Base-by-base conservation (phyloP, 2,888 invertebrate species). In the Paralinhomoeus sp. region DNA sequence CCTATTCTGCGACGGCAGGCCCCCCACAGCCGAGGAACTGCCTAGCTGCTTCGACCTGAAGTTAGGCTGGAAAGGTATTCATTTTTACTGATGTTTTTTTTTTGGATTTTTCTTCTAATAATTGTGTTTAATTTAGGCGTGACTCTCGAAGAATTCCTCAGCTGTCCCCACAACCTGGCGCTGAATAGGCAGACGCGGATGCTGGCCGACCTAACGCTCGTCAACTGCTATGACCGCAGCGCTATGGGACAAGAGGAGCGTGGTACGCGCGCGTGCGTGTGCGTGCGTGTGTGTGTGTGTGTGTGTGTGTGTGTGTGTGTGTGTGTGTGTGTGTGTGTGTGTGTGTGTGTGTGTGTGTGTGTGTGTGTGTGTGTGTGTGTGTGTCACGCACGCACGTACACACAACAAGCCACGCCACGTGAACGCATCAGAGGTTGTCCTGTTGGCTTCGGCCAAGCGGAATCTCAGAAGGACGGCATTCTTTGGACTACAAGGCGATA, bases 161-260 rank as follows among this genome's bases (percentile, higher is more conserved):
- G 73, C 27, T 97, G 97, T 63, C 76, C 78, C 5, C 77, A 79
- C 64, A 97, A 97, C 71, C 71, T 97, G 61, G 97, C 91, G 21
- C 78, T 77, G 59, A 93, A 99, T 67, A 60, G 97, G 50, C 93
- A 93, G 69, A 91, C 93, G 2, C 73, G 93, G 53, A 99, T 97
- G 97, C 65, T 97, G 57, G 83, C 93, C 18, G 87, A 97, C 70
- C 71, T 97, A 51, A 80, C 82, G 46, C 72, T 89, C 41, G 79
- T 93, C 34, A 84, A 85, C 45, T 97, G 97, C 68, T 97, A 97
- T 68, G 83, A 91, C 50, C 20, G 51, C 43, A 34, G 33, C 12
- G 24, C 44, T 20, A 49, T 50, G 48, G 38, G 45, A 22, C 24
- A 35, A 13, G 33, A 36, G 9, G 22, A 31, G 17, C 20, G 33